Conservation (phyloP, 2,797 vertebrate genomes). For the Protosalanx chinensis region DNA sequence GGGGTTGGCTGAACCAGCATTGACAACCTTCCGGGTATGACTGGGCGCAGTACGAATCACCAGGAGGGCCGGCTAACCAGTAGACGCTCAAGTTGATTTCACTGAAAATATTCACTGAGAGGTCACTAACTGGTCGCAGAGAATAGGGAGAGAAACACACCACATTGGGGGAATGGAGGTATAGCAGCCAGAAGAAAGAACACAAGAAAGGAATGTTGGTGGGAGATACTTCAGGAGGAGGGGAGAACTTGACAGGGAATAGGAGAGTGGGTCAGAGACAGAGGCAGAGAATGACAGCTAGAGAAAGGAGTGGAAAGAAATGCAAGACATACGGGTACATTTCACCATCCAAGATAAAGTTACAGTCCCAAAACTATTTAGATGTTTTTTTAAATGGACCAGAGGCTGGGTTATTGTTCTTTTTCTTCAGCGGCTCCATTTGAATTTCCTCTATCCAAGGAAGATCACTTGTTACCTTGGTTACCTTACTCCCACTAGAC, state of each 20-base stretch:
- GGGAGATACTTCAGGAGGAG: background rate
- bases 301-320: background rate
- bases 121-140: constrained; percentile 24
- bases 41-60: constrained; percentile 17
- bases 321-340: background rate
- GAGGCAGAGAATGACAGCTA: background rate
- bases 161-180: background rate
- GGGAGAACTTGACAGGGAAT: background rate
- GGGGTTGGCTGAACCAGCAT: background rate
- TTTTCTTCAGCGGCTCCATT: background rate
- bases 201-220: background rate
- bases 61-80: constrained; percentile 19
- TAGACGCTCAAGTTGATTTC: constrained; percentile 38
- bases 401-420: background rate
- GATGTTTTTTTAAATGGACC: background rate
- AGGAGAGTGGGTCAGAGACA: background rate
- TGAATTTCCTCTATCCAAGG: background rate
- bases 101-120: constrained; percentile 13
- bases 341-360: background rate
- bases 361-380: background rate
- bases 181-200: background rate
- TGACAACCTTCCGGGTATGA: constrained; percentile 17
- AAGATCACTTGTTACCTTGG: background rate
- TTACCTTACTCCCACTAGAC: background rate
- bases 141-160: constrained; percentile 15